These are phyloP conservation scores for Apodemus sylvaticus DNA, from an alignment of 2,113 vertebrate species.

Conservation along the genomic window DNA sequence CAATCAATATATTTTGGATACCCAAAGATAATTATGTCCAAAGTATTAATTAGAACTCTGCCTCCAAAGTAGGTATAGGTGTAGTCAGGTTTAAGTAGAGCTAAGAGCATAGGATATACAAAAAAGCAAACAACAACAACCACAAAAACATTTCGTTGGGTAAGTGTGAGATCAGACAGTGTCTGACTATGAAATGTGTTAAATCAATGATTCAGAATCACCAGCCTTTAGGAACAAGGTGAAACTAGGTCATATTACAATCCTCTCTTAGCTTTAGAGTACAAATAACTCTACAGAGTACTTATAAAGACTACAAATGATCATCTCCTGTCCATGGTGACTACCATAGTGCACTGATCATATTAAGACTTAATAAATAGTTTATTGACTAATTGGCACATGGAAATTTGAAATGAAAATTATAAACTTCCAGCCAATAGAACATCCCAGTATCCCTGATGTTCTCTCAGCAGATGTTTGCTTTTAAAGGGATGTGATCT, in stretches of 20 bases:
- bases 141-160: background rate
- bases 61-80: background rate
- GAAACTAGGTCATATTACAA: slow-evolving; percentile 48
- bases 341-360: background rate
- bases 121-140: no score
- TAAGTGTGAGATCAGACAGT: background rate
- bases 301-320: background rate
- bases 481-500: slow-evolving; percentile 62
- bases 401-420: slow-evolving; percentile 50
- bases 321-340: background rate
- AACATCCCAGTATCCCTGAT: background rate
- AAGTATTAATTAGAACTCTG: background rate
- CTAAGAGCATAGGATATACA: background rate
- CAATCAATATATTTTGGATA: background rate
- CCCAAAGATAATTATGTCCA: background rate
- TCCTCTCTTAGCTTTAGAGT: slow-evolving; percentile 47
- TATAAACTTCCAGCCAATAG: slow-evolving; percentile 47
- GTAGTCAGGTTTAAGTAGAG: background rate
- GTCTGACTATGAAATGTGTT: background rate
- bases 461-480: slow-evolving; percentile 69
- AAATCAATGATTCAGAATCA: background rate
- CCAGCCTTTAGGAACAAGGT: slow-evolving; percentile 27
- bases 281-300: slow-evolving; percentile 33
- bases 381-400: slow-evolving; percentile 62
- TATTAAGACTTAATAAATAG: slow-evolving; percentile 62